These are phyloP conservation scores for Orchestia grillus DNA, from an alignment of 1,140 invertebrate species.

Conservation along the genomic window DNA sequence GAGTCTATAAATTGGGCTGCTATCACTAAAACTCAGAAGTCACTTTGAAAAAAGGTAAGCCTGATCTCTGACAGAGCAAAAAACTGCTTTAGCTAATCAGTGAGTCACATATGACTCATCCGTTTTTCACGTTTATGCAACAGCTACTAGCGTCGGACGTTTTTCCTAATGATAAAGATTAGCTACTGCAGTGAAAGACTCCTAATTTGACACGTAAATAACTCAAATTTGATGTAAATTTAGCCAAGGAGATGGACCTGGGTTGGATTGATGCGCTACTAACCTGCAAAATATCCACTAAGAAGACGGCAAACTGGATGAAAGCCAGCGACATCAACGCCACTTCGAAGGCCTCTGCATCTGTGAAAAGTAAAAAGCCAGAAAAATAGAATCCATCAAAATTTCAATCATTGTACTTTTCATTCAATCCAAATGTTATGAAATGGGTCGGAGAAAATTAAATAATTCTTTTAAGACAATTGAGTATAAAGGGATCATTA, in stretches of 20 bases:
- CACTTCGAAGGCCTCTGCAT: constrained; percentile 1
- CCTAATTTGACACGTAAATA: background rate
- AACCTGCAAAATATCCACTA: constrained; percentile 5
- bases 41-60: too few relatives aligned
- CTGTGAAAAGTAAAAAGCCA: background rate
- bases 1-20: too few relatives aligned
- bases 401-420: background rate
- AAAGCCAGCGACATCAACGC: constrained; percentile 37
- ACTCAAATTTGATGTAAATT: background rate
- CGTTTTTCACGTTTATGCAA: background rate
- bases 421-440: background rate
- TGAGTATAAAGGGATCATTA: too few relatives aligned
- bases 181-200: background rate
- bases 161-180: background rate
- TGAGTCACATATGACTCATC: background rate
- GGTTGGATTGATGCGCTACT: background rate
- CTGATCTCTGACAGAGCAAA: background rate
- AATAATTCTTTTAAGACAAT: too few relatives aligned
- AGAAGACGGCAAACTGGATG: constrained; percentile 41
- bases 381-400: background rate
- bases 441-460: too few relatives aligned
- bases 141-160: background rate
- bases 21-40: too few relatives aligned
- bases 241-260: background rate
- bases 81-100: background rate